Evolutionary conservation across 2,797 vertebrate genomes (phyloP).

Genomic region (Pseudopleuronectes americanus): DNA sequence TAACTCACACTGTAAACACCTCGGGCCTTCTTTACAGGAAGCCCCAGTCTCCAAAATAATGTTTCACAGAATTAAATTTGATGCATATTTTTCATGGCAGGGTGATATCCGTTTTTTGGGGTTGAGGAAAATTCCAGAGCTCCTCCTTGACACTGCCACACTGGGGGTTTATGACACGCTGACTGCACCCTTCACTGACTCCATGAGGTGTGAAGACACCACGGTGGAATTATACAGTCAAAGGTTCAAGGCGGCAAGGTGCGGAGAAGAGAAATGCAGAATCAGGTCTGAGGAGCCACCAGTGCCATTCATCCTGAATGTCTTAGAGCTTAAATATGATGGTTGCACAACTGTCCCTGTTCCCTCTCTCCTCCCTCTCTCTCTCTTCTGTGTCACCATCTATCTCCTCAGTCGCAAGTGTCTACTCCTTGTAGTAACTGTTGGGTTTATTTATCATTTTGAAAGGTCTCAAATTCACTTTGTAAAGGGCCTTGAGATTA

Average conservation of each 20-base stretch:
- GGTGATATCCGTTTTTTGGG: constrained; percentile 35
- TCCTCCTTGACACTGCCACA: constrained; percentile 46
- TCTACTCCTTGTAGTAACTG: too few species aligned
- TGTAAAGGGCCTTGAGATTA: too few species aligned
- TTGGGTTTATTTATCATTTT: too few species aligned
- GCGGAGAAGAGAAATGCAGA: constrained; percentile 55
- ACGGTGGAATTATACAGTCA: constrained; percentile 55
- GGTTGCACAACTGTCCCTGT: too few species aligned
- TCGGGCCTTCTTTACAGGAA: constrained; percentile 25
- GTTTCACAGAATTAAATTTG: constrained; percentile 61
- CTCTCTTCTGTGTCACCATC: too few species aligned
- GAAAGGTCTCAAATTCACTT: too few species aligned
- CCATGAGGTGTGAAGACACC: constrained; percentile 75
- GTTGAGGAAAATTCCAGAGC: constrained; percentile 37
- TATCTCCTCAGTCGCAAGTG: too few species aligned
- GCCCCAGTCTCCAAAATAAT: constrained; percentile 35
- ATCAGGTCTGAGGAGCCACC: constrained; percentile 54
- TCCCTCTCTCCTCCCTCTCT: too few species aligned
- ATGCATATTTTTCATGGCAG: constrained; percentile 61
- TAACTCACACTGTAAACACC: constrained; percentile 67
- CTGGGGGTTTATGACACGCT: constrained; percentile 58
- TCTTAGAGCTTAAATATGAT: too few species aligned
- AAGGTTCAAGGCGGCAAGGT: constrained; percentile 48
- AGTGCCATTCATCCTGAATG: constrained; percentile 30
- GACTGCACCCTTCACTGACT: constrained; percentile 71